Evolutionary conservation across 1,140 invertebrate species (phyloP).

Genomic region (Dendrolimus punctatus): DNA sequence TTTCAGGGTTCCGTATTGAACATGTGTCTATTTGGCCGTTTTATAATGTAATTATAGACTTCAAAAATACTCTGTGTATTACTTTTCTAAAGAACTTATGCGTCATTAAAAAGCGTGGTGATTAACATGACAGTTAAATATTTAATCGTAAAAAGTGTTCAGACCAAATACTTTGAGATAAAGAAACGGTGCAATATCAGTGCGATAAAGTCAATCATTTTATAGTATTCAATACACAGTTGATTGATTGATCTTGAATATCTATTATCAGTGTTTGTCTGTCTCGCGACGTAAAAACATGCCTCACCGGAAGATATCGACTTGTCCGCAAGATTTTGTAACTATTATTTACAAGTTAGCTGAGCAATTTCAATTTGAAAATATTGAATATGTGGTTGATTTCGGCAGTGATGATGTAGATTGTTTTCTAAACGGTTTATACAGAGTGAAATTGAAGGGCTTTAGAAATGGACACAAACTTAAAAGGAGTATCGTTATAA

Average conservation of each 20-base stretch:
- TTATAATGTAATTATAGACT: too few species aligned
- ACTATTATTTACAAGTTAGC: slow-evolving; percentile 38
- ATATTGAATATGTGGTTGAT: slow-evolving; percentile 28
- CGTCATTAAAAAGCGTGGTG: too few species aligned
- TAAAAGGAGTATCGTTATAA: slow-evolving; percentile 31
- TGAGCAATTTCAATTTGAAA: slow-evolving; percentile 24
- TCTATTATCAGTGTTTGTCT: slow-evolving; percentile 15
- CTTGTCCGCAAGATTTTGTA: slow-evolving; percentile 30
- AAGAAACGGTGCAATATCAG: neutral
- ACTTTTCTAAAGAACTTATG: too few species aligned
- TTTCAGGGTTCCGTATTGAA: too few species aligned
- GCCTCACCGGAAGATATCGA: slow-evolving; percentile 39
- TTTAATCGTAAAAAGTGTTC: neutral
- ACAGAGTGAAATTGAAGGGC: slow-evolving; percentile 36
- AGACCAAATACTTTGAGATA: neutral
- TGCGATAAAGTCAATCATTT: slow-evolving; percentile 18
- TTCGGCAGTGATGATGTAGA: slow-evolving; percentile 36
- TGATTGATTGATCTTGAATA: slow-evolving; percentile 7
- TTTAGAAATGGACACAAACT: slow-evolving; percentile 27
- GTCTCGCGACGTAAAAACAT: slow-evolving; percentile 20
- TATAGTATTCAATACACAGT: neutral
- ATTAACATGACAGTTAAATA: too few species aligned
- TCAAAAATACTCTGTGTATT: too few species aligned
- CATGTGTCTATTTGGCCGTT: too few species aligned
- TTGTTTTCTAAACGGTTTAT: slow-evolving; percentile 28